These are phyloP conservation scores for Melanocharis versteri DNA, from an alignment of 2,113 vertebrate species.

Conservation along the genomic window DNA sequence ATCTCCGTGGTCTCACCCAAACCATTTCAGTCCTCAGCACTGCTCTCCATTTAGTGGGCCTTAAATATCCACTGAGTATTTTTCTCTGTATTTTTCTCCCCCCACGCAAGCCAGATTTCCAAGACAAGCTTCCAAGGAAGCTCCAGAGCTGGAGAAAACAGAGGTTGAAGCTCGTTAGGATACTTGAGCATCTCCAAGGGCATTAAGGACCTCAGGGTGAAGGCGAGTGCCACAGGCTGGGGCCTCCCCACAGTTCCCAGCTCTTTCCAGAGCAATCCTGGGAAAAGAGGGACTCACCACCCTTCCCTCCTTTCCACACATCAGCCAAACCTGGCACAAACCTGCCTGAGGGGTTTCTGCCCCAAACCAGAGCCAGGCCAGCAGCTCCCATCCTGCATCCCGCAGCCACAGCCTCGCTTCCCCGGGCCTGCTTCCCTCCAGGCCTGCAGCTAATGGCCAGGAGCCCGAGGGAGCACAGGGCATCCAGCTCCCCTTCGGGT, in stretches of 20 bases:
- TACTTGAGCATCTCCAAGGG: not conserved
- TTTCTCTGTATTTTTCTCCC: not conserved
- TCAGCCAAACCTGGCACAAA: not conserved
- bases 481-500: not conserved
- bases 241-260: not conserved
- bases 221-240: fast-evolving
- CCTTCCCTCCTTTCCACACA: not conserved
- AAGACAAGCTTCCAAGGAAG: not conserved
- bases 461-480: not conserved
- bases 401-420: not conserved
- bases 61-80: not conserved
- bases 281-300: not conserved
- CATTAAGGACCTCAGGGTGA: not conserved
- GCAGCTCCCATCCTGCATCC: not conserved
- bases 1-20: fast-evolving
- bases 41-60: not conserved
- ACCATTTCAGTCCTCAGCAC: not conserved
- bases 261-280: not conserved
- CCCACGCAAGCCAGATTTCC: not conserved
- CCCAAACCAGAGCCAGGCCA: not conserved
- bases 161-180: not conserved
- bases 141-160: not conserved
- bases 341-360: not conserved
- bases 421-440: not conserved
- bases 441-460: not conserved